Evolutionary conservation across 2,888 invertebrate species (phyloP), one percentile per base, ranked within the genome.

Genomic region (Sycophila texana): DNA sequence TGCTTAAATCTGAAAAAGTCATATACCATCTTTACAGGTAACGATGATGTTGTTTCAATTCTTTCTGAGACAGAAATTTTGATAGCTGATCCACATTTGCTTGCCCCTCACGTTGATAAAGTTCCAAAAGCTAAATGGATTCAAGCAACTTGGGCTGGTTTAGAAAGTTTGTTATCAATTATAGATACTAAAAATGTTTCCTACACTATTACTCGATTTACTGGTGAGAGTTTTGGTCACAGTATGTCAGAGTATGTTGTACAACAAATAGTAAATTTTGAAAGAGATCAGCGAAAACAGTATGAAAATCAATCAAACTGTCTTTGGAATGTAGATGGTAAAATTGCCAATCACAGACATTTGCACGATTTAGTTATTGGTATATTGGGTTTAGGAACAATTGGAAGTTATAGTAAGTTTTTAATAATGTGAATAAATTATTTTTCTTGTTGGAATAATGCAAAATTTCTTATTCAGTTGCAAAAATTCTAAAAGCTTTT

Each of bases 211-310:
- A 91, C 91, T 14, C 86, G 92, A 75, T 92, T 90, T 83, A 91
- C 91, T 18, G 91, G 91, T 26, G 84, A 87, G 39, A 86, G 88
- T 82, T 92, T 92, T 83, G 92, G 92, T 26, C 82, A 86, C 53
- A 87, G 91, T 26, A 92, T 92, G 91, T 89, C 91, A 0, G 92
- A 92, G 85, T 92, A 92, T 84, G 91, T 92, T 2, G 82, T 92
- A 49, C 87, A 91, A 12, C 90, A 91, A 61, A 92, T 93, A 77
- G 89, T 92, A 16, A 91, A 91, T 83, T 87, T 89, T 70, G 92
- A 92, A 84, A 88, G 92, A 68, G 85, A 90, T 82, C 89, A 91
- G 67, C 87, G 88, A 73, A 79, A 84, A 14, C 86, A 91, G 47
- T 86, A 86, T 26, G 85, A 89, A 60, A 89, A 91, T 83, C 91